phyloP scores from a whole-genome alignment of 2,113 vertebrate species.

The Crotophaga sulcirostris region DNA sequence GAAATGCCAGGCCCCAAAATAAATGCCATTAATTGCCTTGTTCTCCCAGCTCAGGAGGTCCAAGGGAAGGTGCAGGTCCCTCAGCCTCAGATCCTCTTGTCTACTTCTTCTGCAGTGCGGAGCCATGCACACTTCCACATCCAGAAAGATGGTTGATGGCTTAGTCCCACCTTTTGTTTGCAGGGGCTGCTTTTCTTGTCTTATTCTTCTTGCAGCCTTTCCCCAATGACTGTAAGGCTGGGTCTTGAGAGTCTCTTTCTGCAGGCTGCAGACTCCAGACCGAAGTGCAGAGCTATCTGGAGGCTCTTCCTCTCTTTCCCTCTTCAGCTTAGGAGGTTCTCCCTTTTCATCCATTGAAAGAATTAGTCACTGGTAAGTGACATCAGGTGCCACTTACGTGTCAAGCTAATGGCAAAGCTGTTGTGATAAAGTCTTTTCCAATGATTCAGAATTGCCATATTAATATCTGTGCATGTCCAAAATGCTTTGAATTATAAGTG shows the following conservation, averaged over 20 bases:
- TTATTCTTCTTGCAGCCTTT: not conserved
- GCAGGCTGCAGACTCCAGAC: not conserved
- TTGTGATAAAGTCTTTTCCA: not conserved
- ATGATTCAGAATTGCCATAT: too few species aligned
- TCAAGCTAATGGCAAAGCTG: not conserved
- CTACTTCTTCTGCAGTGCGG: not conserved
- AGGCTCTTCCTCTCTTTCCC: not conserved
- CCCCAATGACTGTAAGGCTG: not conserved
- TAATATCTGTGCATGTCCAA: not conserved
- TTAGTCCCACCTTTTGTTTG: not conserved
- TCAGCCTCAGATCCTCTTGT: not conserved
- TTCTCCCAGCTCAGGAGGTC: not conserved
- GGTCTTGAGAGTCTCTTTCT: not conserved
- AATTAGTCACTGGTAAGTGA: not conserved
- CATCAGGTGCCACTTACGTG: not conserved
- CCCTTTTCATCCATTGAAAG: not conserved
- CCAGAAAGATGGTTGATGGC: not conserved
- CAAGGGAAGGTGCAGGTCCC: not conserved
- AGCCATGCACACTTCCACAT: not conserved
- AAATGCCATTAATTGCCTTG: not conserved
- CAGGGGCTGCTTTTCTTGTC: not conserved
- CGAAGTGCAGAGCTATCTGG: not conserved
- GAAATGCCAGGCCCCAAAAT: not conserved
- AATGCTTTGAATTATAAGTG: not conserved
- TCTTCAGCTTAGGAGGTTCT: not conserved